Evolutionary conservation across 2,113 vertebrate species (phyloP).

Genomic region (Acanthisitta chloris): DNA sequence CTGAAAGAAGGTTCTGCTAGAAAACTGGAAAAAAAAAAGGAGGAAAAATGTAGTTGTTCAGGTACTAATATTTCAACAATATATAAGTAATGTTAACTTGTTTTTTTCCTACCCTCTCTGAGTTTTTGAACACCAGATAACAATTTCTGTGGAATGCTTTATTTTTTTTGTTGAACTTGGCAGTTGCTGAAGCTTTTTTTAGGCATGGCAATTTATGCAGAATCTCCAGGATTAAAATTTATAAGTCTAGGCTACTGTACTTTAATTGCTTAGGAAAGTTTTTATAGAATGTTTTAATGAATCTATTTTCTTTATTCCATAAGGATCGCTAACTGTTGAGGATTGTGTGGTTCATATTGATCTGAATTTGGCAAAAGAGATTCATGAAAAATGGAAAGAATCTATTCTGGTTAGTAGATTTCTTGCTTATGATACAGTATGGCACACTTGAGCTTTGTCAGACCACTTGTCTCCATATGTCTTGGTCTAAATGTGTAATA

Average conservation of each 20-base stretch:
- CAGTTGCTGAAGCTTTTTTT: not conserved
- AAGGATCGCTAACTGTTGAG: slow-evolving; percentile 84
- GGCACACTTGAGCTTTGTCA: not conserved
- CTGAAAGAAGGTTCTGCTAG: not conserved
- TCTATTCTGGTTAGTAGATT: slow-evolving; percentile 85
- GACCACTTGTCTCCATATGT: not conserved
- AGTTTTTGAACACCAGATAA: not conserved
- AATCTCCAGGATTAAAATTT: not conserved
- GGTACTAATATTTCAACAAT: not conserved
- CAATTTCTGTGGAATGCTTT: not conserved
- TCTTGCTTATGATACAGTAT: not conserved
- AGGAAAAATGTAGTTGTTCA: not conserved
- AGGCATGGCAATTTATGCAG: not conserved
- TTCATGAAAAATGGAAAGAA: slow-evolving; percentile 97
- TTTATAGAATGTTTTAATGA: not conserved
- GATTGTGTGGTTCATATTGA: slow-evolving; percentile 93
- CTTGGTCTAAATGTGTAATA: not conserved
- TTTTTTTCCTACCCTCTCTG: not conserved
- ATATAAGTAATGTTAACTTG: not conserved
- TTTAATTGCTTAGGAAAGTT: not conserved
- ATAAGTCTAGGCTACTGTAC: not conserved
- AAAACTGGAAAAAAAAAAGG: not conserved
- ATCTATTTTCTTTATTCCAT: slow-evolving; percentile 12
- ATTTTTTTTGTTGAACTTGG: not conserved
- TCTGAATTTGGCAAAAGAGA: slow-evolving; percentile 88